Percentiles rank a stretch among this genome's conserved stretches.
These are phyloP conservation scores for Orthonychiurus folsomi DNA, from an alignment of 2,888 invertebrate genomes.

Conservation along the genomic window DNA sequence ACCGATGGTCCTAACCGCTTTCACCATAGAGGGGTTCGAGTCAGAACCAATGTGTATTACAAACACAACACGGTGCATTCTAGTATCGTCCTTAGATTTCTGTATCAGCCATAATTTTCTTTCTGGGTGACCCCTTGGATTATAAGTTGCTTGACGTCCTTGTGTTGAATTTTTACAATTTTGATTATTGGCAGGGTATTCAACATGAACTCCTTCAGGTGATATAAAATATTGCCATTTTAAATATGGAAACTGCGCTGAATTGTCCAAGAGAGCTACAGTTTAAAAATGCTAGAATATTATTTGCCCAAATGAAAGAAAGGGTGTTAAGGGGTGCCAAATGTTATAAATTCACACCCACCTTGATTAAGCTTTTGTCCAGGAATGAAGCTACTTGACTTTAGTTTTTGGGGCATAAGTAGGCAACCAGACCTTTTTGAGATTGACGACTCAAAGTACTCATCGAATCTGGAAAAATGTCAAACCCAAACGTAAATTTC, in stretches of 20 bases:
- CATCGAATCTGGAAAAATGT: slow-evolving; percentile 12
- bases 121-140: slow-evolving; percentile 18
- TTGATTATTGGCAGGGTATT: slow-evolving; percentile 46
- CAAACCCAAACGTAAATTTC: background rate
- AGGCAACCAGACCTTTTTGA: no score
- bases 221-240: slow-evolving; percentile 51
- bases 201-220: slow-evolving; percentile 46
- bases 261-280: slow-evolving; percentile 46
- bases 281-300: slow-evolving; percentile 15
- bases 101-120: slow-evolving; percentile 28
- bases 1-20: slow-evolving; percentile 24
- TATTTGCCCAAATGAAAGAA: no score
- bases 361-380: no score
- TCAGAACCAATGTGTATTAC: slow-evolving; percentile 20
- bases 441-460: no score
- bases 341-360: no score
- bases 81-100: slow-evolving; percentile 22
- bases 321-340: no score
- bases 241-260: slow-evolving; percentile 44
- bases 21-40: slow-evolving; percentile 15
- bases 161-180: slow-evolving; percentile 24
- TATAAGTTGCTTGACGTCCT: slow-evolving; percentile 7
- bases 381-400: no score
- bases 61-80: slow-evolving; percentile 25
- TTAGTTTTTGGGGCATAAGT: no score